phyloP scores from a whole-genome alignment of 2,888 invertebrate genomes.

The Thereva nobilitata region DNA sequence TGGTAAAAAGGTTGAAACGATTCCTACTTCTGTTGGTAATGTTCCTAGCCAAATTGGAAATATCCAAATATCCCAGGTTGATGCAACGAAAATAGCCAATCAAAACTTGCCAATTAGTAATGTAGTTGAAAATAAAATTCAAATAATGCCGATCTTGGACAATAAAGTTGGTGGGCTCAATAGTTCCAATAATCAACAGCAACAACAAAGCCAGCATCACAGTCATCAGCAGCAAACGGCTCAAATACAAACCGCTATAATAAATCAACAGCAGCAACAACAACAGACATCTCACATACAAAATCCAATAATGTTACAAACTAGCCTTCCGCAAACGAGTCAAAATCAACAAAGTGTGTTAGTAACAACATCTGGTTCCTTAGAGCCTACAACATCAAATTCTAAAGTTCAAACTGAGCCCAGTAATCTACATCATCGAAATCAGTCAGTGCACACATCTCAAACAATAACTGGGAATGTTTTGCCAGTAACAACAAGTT shows the following conservation, averaged over 20 bases:
- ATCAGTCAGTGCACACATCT: conserved; percentile 46
- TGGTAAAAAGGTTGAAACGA: conserved; percentile 52
- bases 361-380: too few relatives aligned
- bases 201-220: conserved; percentile 23
- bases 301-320: conserved; percentile 32
- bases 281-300: conserved; percentile 29
- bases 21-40: conserved; percentile 46
- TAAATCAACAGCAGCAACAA: conserved; percentile 14
- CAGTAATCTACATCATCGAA: conserved; percentile 29
- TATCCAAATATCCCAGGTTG: conserved; percentile 59
- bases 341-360: conserved; percentile 2
- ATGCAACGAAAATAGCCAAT: conserved; percentile 48
- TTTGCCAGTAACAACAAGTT: conserved; percentile 48
- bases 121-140: conserved; percentile 58
- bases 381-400: conserved; percentile 27
- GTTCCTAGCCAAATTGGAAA: conserved; percentile 60
- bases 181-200: conserved; percentile 42
- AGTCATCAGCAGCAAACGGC: conserved; percentile 1
- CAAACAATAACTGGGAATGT: conserved; percentile 51
- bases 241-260: conserved; percentile 2
- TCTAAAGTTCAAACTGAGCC: conserved; percentile 14
- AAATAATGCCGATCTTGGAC: conserved; percentile 58
- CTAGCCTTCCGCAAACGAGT: conserved; percentile 35
- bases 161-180: conserved; percentile 46
- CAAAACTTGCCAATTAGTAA: conserved; percentile 50